A percentile compares a stretch with the other conserved stretches of the same genome.
phyloP scores from a whole-genome alignment of 2,797 vertebrate genomes.

The Morelia viridis region DNA sequence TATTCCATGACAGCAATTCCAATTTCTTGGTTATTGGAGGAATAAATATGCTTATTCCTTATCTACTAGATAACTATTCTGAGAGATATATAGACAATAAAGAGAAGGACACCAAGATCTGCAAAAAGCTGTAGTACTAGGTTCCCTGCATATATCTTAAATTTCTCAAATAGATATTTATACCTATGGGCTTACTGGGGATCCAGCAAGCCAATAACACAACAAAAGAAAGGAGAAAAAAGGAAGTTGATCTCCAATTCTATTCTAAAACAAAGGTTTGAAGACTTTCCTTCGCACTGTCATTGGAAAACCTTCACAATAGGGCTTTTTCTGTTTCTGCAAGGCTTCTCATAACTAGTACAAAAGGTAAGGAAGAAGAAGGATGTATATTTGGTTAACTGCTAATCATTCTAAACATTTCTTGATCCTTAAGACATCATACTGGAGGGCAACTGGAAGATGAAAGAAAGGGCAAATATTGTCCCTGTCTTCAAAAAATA shows the following conservation, averaged over 20 bases:
- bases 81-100: neutral
- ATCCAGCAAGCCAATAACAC: too few species aligned
- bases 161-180: neutral
- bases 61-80: neutral
- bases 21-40: neutral
- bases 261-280: neutral
- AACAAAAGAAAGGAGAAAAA: neutral
- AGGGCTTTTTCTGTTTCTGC: neutral
- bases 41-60: neutral
- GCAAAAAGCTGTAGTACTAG: neutral
- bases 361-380: neutral
- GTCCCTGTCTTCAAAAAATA: too few species aligned
- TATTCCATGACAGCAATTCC: neutral
- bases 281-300: neutral
- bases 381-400: neutral
- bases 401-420: neutral
- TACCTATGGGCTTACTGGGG: too few species aligned
- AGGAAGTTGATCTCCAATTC: neutral
- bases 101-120: neutral
- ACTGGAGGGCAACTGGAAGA: too few species aligned
- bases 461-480: too few species aligned
- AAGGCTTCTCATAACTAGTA: neutral
- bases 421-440: too few species aligned
- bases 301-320: neutral
- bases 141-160: neutral